A percentile compares a stretch with the other conserved stretches of the same genome.
Conservation (phyloP, 2,888 invertebrate species). For the Aspidiotus destructor region DNA sequence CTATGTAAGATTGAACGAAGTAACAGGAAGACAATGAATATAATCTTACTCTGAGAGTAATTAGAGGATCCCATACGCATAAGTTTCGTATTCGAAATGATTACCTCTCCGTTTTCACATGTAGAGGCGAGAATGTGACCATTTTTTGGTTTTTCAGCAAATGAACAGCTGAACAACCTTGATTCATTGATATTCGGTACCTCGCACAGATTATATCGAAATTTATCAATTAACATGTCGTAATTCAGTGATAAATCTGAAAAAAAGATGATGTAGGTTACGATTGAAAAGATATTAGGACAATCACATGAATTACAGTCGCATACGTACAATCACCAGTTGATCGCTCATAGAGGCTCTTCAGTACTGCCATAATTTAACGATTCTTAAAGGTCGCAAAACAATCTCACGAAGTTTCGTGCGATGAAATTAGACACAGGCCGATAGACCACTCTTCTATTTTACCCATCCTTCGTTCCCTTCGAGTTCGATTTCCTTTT, state of each 20-base stretch:
- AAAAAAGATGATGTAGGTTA: not conserved
- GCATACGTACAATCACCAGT: no score
- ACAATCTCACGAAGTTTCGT: no score
- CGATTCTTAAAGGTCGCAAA: no score
- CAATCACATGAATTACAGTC: no score
- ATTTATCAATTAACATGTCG: conserved; percentile 3
- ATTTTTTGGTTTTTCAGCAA: conserved; percentile 8
- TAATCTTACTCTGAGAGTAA: not conserved
- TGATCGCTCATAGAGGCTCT: no score
- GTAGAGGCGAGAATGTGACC: conserved; percentile 21
- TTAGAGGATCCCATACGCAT: not conserved
- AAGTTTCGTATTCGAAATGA: conserved; percentile 20
- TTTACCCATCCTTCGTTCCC: no score
- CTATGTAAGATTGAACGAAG: no score
- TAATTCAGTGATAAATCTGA: not conserved
- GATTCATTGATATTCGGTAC: not conserved
- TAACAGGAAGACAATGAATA: not conserved
- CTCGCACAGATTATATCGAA: conserved; percentile 6
- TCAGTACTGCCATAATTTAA: no score
- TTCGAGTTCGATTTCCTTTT: no score
- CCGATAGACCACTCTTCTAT: no score
- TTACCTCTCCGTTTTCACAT: conserved; percentile 22
- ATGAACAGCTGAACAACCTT: conserved; percentile 16
- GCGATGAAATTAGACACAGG: no score
- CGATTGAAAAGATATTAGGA: not conserved